Evolutionary conservation across 2,797 vertebrate species (phyloP).

Genomic region (Naso thynnoides): DNA sequence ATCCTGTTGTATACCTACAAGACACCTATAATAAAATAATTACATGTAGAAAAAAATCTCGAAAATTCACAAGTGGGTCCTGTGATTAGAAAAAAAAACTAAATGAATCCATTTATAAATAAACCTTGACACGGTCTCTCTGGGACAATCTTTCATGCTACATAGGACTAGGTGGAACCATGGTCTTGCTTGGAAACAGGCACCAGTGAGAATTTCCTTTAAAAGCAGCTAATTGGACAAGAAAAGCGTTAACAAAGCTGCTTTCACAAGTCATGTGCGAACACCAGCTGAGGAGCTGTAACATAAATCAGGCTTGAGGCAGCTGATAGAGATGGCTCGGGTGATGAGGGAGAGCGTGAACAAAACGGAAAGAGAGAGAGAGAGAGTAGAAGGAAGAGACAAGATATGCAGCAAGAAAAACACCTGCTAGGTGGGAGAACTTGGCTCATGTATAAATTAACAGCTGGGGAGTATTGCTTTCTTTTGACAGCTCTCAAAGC

Average conservation of each 20-base stretch:
- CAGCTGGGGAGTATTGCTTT: slow-evolving; percentile 15
- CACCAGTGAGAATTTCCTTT: slow-evolving; percentile 29
- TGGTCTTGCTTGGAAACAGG: slow-evolving; percentile 3
- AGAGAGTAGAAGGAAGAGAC: neutral
- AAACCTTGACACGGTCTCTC: neutral
- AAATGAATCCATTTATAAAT: neutral
- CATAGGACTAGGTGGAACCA: neutral
- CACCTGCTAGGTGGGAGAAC: slow-evolving; percentile 41
- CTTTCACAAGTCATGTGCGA: slow-evolving; percentile 46
- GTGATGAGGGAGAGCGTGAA: slow-evolving; percentile 43
- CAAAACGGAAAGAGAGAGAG: slow-evolving; percentile 1
- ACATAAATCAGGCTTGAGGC: too few species aligned
- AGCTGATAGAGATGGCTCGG: slow-evolving; percentile 3
- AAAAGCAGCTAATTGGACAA: slow-evolving; percentile 45
- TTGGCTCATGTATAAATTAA: slow-evolving; percentile 41
- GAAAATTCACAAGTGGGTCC: neutral
- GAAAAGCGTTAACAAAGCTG: slow-evolving; percentile 28
- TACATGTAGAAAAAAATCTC: neutral
- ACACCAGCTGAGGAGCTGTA: slow-evolving; percentile 33
- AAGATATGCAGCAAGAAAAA: slow-evolving; percentile 40
- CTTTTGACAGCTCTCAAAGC: slow-evolving; percentile 12
- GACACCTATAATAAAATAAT: too few species aligned
- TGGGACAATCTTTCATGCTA: neutral
- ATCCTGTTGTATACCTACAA: too few species aligned
- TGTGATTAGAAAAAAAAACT: neutral